These are phyloP conservation scores for Pluvialis apricaria DNA, from an alignment of 2,113 vertebrate species.

Conservation along the genomic window DNA sequence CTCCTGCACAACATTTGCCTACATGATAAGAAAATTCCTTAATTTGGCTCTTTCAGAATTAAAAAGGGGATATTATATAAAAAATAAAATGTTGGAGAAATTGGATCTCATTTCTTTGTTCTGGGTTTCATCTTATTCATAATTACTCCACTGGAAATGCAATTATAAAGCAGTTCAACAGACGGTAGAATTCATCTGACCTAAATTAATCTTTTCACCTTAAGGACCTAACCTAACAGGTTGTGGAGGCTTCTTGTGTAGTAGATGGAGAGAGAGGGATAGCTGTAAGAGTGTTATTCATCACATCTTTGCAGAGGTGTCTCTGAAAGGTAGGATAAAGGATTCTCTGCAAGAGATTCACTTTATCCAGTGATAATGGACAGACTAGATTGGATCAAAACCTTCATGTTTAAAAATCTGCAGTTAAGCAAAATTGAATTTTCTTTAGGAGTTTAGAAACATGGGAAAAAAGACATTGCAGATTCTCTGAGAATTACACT, in stretches of 20 bases:
- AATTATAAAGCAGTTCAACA: not conserved
- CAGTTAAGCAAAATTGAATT: not conserved
- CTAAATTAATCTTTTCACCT: not conserved
- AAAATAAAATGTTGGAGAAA: not conserved
- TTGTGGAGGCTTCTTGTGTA: not conserved
- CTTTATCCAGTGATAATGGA: not conserved
- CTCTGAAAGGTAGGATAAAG: not conserved
- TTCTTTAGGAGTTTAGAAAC: not conserved
- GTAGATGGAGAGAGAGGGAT: not conserved
- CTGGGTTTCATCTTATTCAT: not conserved
- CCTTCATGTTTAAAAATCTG: not conserved
- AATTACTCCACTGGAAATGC: not conserved
- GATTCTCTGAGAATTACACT: not conserved
- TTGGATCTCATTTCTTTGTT: not conserved
- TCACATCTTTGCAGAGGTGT: not conserved
- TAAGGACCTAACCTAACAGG: not conserved
- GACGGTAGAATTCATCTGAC: not conserved
- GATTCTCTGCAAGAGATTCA: not conserved
- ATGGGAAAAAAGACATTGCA: not conserved
- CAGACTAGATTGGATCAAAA: not conserved
- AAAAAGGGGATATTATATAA: not conserved
- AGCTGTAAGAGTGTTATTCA: not conserved
- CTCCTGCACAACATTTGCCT: not conserved
- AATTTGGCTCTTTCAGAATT: not conserved
- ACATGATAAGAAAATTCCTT: not conserved